Evolutionary conservation across 2,888 invertebrate genomes (phyloP), one percentile per base, ranked within the genome.

Genomic region (Noctua fimbriata): DNA sequence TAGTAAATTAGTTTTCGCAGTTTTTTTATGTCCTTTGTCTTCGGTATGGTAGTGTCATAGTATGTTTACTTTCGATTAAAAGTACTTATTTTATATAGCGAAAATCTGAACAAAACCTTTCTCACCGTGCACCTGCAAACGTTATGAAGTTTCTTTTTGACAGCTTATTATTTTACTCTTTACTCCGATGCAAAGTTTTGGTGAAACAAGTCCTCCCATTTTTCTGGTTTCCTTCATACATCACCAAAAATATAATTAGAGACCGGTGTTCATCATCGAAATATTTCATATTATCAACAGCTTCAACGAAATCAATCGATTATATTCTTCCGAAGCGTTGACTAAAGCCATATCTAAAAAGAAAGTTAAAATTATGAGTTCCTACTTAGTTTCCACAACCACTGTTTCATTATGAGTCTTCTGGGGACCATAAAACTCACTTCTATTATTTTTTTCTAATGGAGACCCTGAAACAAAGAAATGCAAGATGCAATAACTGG

Each of bases 1-100:
- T 71, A 73, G 47, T 67, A 67, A 63, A 83, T 84, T 79, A 80
- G 80, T 80, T 80, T 76, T 55, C n/a, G 41, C 41, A 32, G 47
- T 80, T 74, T 66, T n/a, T 75, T 72, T 75, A 67, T 49, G 60
- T 69, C 44, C 58, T 49, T 55, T 9, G 18, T 52, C 21, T 71
- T 47, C 32, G 65, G 55, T 66, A 52, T 52, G 21, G 41, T 69
- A 52, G 41, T 67, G 41, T 55, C 44, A 55, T 24, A 21, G 16
- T 28, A 32, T 77, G 65, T n/a, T 28, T 41, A 49, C 21, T 70
- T 58, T 58, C 7, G 14, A n/a, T 12, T 32, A 58, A 55, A 72
- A 49, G 7, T 21, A n/a, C 10, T n/a, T 14, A 18, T 10, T 49
- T 49, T 36, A 24, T 18, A 14, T 32, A 60, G 32, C 41, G 32